Base-by-base conservation (phyloP, 2,888 invertebrate species). In the Pterostichus niger region DNA sequence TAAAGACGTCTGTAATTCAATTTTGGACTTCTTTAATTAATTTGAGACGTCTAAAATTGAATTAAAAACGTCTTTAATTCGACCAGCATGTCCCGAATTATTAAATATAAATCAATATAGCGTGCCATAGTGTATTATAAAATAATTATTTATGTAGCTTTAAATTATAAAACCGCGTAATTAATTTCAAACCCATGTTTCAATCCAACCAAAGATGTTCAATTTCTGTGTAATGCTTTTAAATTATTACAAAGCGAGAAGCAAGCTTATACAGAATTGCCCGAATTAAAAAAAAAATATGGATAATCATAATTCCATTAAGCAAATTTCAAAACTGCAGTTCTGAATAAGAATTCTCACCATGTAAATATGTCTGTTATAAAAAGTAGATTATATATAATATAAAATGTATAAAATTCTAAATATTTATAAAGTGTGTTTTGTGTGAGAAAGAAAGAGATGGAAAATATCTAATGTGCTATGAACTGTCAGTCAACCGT, bases 171-270 rank as follows among this genome's bases (percentile, higher is more conserved):
- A 54, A 6, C 54, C 40, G 54, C 81, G 52, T 17, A 17, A 49
- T 46, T 17, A 17, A 49, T 46, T 77, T 56, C 54, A 56, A 10
- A 40, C 1, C 59, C 15, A 7, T 40, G 56, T 56, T 77, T 56
- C 11, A 56, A 71, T 15, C 46, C 77, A 83, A 89, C 89, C 90
- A 89, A 90, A 90, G 89, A 89, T 88, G 87, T 86, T 89, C 89
- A 73, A 88, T 88, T 85, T 88, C 89, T 89, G 89, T 89, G 89
- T 88, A 88, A 89, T 87, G 89, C 89, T 89, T 89, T 82, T 89
- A 89, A 89, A 85, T 89, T 89, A 89, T 89, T 89, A 64, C 13
- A 54, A 83, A 82, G 49, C 15, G 80, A 82, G 75, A 44, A 80
- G 85, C 84, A 73, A 83, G 85, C 86, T 86, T 85, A 87, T 87